Percentiles rank a stretch among this genome's conserved stretches.
phyloP scores from a whole-genome alignment of 30 jellyfish, hydroid and myxozoan genomes.

The Chrysaora quinquecirrha region DNA sequence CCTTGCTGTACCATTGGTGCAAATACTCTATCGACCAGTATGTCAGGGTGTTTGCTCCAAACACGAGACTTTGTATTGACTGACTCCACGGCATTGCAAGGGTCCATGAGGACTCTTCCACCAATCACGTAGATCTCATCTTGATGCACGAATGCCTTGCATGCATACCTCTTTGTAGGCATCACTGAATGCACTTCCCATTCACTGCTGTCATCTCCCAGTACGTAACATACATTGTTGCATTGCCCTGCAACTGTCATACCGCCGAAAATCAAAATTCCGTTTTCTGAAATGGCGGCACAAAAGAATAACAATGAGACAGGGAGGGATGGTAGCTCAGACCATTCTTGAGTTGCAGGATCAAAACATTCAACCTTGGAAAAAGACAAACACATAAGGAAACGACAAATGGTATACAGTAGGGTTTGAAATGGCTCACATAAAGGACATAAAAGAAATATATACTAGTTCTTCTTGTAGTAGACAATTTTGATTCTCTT shows the following conservation, averaged over 20 bases:
- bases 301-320: slow-evolving; percentile 36
- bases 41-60: slow-evolving; percentile 58
- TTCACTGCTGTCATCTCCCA: slow-evolving; percentile 34
- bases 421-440: no score
- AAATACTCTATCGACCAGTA: slow-evolving; percentile 32
- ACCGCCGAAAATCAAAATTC: slow-evolving; percentile 56
- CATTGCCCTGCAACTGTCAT: slow-evolving; percentile 56
- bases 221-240: slow-evolving; percentile 18
- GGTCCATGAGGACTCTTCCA: slow-evolving; percentile 63
- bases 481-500: no score
- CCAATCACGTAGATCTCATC: slow-evolving; percentile 60
- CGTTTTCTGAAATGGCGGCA: slow-evolving; percentile 5
- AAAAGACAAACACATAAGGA: neutral
- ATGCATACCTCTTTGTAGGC: slow-evolving; percentile 68
- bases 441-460: no score
- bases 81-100: slow-evolving; percentile 63
- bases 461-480: no score
- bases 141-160: slow-evolving; percentile 52
- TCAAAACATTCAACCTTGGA: slow-evolving; percentile 57
- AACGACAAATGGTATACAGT: neutral
- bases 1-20: slow-evolving; percentile 41
- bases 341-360: slow-evolving; percentile 46
- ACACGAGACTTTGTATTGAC: slow-evolving; percentile 8
- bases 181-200: slow-evolving; percentile 51
- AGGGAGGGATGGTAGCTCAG: slow-evolving; percentile 55